These are phyloP conservation scores for Anoplius nigerrimus DNA, from an alignment of 2,888 invertebrate genomes.

Conservation along the genomic window DNA sequence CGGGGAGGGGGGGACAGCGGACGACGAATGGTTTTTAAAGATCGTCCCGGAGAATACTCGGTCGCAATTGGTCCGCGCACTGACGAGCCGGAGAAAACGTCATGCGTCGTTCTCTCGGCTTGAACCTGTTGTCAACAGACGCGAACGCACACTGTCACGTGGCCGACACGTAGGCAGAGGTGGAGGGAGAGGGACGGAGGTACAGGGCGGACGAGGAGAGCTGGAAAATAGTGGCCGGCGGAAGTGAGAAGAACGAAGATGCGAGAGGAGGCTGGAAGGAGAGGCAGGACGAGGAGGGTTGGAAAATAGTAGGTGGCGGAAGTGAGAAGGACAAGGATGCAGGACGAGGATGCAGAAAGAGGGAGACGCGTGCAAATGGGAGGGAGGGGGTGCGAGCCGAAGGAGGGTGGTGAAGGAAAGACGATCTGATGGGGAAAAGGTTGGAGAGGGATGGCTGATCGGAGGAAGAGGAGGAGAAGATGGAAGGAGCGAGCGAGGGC, in stretches of 20 bases:
- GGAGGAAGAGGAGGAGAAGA: neutral
- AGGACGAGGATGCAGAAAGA: neutral
- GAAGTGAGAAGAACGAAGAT: neutral
- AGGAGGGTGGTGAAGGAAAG: neutral
- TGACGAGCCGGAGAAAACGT: neutral
- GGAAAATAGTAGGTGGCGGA: too few species aligned
- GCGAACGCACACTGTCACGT: too few species aligned
- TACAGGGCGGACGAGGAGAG: neutral
- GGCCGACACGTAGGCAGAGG: conserved; percentile 25
- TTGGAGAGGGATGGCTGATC: neutral
- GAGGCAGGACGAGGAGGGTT: conserved; percentile 6
- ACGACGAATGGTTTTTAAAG: neutral
- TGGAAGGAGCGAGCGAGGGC: neutral
- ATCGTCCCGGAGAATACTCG: neutral
- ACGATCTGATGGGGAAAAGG: neutral
- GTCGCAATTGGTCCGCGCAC: conserved; percentile 1
- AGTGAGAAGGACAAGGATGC: conserved; percentile 12
- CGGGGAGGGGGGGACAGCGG: too few species aligned
- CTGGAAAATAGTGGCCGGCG: too few species aligned
- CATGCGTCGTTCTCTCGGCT: conserved; percentile 1
- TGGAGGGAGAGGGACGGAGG: conserved; percentile 14
- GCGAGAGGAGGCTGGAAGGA: neutral
- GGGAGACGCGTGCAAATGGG: conserved; percentile 20
- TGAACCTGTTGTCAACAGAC: conserved; percentile 8
- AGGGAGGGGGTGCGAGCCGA: neutral